Evolutionary conservation across 2,797 vertebrate species (phyloP).

Genomic region (Peromyscus attwateri): DNA sequence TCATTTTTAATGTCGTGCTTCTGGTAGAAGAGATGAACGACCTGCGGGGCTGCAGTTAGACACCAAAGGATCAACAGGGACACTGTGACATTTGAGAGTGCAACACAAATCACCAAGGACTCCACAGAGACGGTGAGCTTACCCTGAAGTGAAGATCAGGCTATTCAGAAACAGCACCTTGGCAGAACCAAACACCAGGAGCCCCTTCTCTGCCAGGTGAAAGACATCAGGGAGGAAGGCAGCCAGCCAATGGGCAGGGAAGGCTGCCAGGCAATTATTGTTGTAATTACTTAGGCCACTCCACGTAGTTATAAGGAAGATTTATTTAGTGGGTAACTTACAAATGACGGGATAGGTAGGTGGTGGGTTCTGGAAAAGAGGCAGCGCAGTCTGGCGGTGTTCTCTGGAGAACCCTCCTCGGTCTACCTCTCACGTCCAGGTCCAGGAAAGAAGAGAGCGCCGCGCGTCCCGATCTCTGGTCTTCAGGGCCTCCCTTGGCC

Average conservation of each 20-base stretch:
- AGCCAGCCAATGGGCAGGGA: conserved; percentile 49
- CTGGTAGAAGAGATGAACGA: background rate
- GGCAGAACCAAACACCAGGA: background rate
- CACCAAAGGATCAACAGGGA: background rate
- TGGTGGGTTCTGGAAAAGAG: too few relatives aligned
- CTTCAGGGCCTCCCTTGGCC: too few relatives aligned
- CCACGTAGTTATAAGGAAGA: too few relatives aligned
- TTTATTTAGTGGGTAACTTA: too few relatives aligned
- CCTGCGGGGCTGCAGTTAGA: background rate
- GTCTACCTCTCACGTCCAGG: too few relatives aligned
- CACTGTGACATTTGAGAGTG: background rate
- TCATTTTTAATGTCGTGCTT: background rate
- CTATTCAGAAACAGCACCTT: background rate
- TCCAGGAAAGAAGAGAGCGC: too few relatives aligned
- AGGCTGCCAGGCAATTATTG: too few relatives aligned
- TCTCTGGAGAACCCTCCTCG: too few relatives aligned
- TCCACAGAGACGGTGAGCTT: background rate
- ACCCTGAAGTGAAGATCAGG: rapidly evolving
- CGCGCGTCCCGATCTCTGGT: too few relatives aligned
- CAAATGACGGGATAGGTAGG: too few relatives aligned
- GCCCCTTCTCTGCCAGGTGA: conserved; percentile 4
- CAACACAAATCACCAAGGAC: rapidly evolving
- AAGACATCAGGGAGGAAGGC: background rate
- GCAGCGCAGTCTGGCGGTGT: too few relatives aligned
- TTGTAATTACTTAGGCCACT: too few relatives aligned